Evolutionary conservation across 2,888 invertebrate species (phyloP), one percentile per base, ranked within the genome.

Genomic region (Chloroclysta siterata): DNA sequence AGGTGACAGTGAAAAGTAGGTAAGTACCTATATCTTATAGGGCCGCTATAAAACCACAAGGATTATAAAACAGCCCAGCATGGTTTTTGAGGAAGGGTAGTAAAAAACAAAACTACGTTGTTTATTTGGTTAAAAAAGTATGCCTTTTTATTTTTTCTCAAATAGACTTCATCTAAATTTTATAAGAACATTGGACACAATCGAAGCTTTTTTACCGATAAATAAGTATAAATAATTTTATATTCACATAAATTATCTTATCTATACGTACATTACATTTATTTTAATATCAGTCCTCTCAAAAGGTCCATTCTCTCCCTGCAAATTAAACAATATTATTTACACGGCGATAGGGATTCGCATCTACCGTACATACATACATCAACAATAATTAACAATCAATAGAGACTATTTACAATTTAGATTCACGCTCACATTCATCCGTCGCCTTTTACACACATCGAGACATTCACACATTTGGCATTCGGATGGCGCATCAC

Each of bases 131-230:
- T 93, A 92, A 93, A 93, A 93, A 93, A 93, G 91, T 93, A 93
- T 92, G 92, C 92, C 89, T 90, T 93, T 92, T 93, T 90, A 90
- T 90, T 72, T 72, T 93, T 89, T 88, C 90, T 93, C 91, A 92
- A 92, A 93, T 93, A 92, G 90, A 92, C 89, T 92, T 93, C 92
- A 93, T 93, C 92, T 93, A 93, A 91, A 89, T 91, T 89, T 90
- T 93, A 93, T 93, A 92, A 93, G 92, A 93, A 93, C 93, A 92
- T 93, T 93, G 93, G 93, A 93, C 93, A 93, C 92, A 87, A 93
- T 93, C 86, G 91, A 92, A 91, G 91, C 92, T 92, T 93, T 89
- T 88, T 93, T 90, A 93, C 93, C 90, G 89, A 91, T 93, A 93
- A 93, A 93, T 93, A 93, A 93, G 92, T 93, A 93, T 93, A 93